Evolutionary conservation across 2,888 invertebrate species (phyloP), one percentile per base, ranked within the genome.

Genomic region (Lucinisca nassula): DNA sequence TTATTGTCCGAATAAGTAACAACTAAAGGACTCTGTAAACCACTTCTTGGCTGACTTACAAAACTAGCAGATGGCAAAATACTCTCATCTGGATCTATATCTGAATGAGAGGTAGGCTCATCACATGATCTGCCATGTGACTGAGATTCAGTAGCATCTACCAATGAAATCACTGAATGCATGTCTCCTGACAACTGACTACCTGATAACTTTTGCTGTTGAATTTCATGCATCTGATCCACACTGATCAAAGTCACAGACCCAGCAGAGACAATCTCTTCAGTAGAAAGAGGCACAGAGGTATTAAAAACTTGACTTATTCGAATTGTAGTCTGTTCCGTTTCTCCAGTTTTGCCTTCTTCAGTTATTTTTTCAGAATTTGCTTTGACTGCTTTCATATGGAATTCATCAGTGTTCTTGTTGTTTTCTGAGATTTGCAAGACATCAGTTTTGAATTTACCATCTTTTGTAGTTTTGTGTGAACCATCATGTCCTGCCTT

Each of bases 161-260:
- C 58, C 58, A 58, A 58, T 24, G n/a, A 58, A 58, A 58, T 24
- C 8, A 2, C 3, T 8, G 24, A 58, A n/a, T 58, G 58, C 8
- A 6, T 24, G 24, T 12, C 12, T 21, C 8, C 6, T 24, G 12
- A 27, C 27, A 24, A 2, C 35, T 67, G 30, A 12, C 24, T 67
- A 8, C 10, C 21, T 61, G 24, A 24, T 14, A 17, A n/a, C 38
- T 72, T 37, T 21, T 74, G 32, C 21, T 79, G 35, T 21, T 79
- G 38, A 45, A 67, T 70, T 67, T 70, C 79, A 30, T 67, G n/a
- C 67, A 79, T 70, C 32, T 79, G 79, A 61, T 79, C 79, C 12
- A 79, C 79, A 67, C 70, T 70, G 30, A 79, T 45, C 30, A 70
- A 21, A 32, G 79, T 79, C 32, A 79, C 79, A 45, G 79, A 40